phyloP scores from a whole-genome alignment of 2,113 vertebrate species.

The Stegastes partitus region DNA sequence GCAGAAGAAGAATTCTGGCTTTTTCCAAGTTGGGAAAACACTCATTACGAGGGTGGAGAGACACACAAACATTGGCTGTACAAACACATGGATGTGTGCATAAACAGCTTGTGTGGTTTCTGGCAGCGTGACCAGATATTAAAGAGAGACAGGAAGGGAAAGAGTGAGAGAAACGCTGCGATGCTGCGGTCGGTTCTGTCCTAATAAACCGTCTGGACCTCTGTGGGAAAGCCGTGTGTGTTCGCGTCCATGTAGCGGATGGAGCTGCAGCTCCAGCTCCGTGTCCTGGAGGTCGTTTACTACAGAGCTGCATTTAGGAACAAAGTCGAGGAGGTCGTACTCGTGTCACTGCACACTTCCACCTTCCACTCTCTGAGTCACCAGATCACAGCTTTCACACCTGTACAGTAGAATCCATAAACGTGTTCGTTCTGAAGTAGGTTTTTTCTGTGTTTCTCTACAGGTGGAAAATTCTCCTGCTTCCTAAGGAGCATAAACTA shows the following conservation, averaged over 20 bases:
- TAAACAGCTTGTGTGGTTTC: not conserved
- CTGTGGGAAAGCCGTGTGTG: conserved; percentile 36
- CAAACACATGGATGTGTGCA: conserved; percentile 5
- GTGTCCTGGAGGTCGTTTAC: too few species aligned
- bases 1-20: not conserved
- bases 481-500: too few species aligned
- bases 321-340: too few species aligned
- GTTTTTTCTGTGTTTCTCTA: too few species aligned
- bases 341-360: too few species aligned
- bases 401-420: too few species aligned
- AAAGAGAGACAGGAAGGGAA: conserved; percentile 30
- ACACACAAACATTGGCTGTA: conserved; percentile 31
- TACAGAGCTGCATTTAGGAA: too few species aligned
- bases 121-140: conserved; percentile 13
- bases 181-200: conserved; percentile 6
- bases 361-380: too few species aligned
- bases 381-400: too few species aligned
- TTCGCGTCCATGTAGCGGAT: not conserved
- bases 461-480: too few species aligned
- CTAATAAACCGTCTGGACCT: conserved; percentile 20
- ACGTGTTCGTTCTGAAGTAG: too few species aligned
- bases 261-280: too few species aligned
- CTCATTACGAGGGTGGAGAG: conserved; percentile 9
- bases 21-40: conserved; percentile 7
- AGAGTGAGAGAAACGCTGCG: conserved; percentile 34